Evolutionary conservation across 2,797 vertebrate species (phyloP).

Genomic region (Anomalospiza imberbis): DNA sequence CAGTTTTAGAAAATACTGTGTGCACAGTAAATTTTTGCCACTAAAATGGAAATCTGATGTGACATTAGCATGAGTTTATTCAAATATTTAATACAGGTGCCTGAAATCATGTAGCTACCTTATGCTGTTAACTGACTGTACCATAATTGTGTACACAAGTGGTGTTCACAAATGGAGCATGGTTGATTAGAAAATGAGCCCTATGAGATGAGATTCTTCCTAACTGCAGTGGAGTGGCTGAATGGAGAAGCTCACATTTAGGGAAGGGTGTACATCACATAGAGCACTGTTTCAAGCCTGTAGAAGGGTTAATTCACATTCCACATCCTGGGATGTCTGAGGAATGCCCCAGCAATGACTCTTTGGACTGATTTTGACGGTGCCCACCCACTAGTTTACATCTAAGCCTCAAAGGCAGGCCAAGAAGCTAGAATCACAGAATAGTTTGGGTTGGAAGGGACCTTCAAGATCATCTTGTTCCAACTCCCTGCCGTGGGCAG

Average conservation of each 20-base stretch:
- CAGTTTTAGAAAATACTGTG: not conserved
- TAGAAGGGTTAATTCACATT: not conserved
- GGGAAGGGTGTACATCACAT: not conserved
- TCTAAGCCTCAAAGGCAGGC: not conserved
- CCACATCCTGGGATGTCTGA: not conserved
- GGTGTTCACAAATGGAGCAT: slow-evolving; percentile 13
- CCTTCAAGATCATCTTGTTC: not conserved
- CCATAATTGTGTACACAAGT: slow-evolving; percentile 32
- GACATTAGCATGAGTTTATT: slow-evolving; percentile 5
- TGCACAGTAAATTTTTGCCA: not conserved
- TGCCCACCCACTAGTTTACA: not conserved
- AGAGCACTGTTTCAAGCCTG: not conserved
- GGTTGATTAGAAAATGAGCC: slow-evolving; percentile 46
- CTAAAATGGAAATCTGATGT: not conserved
- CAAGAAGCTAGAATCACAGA: not conserved
- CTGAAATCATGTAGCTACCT: not conserved
- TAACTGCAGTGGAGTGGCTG: not conserved
- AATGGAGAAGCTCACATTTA: not conserved
- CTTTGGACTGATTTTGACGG: not conserved
- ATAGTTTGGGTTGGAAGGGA: not conserved
- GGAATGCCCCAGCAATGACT: not conserved
- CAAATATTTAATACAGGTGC: slow-evolving; percentile 24
- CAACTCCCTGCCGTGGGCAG: not conserved
- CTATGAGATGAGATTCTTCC: not conserved
- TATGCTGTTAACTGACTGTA: not conserved